A percentile compares a stretch with the other conserved stretches of the same genome.
These are phyloP conservation scores for Phenganax stokvisi DNA, from an alignment of 92 coral and sea anemone genomes.

Conservation along the genomic window DNA sequence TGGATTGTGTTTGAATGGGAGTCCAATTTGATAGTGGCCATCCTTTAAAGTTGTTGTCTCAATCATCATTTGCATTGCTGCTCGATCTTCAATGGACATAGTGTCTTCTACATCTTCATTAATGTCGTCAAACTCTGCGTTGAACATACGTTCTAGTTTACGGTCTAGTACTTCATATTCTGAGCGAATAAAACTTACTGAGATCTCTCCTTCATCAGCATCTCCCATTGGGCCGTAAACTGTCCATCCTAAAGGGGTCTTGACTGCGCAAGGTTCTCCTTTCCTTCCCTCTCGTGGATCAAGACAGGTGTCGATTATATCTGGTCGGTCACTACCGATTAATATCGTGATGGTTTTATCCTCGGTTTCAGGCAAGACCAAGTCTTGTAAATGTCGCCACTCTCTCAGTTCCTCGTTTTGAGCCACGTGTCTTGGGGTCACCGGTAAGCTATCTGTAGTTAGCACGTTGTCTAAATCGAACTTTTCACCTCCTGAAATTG, in stretches of 20 bases:
- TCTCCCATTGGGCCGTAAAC: slow-evolving; percentile 56
- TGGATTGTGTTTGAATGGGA: slow-evolving; percentile 49
- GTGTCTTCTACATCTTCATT: slow-evolving; percentile 2
- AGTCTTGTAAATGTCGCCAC: slow-evolving; percentile 60
- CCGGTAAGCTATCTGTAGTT: slow-evolving; percentile 54
- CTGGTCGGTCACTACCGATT: slow-evolving; percentile 57
- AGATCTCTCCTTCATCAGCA: neutral
- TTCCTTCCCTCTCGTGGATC: slow-evolving; percentile 44
- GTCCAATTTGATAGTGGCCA: slow-evolving; percentile 59
- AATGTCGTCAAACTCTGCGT: slow-evolving; percentile 50
- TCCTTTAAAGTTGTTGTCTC: slow-evolving; percentile 44
- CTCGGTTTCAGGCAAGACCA: slow-evolving; percentile 48
- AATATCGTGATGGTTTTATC: slow-evolving; percentile 48
- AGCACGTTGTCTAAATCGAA: slow-evolving; percentile 46
- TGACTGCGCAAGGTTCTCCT: slow-evolving; percentile 56
- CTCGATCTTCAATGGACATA: slow-evolving; percentile 55
- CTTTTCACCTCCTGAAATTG: slow-evolving; percentile 50
- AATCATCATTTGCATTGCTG: slow-evolving; percentile 53
- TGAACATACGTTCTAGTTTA: neutral
- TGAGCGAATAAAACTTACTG: neutral
- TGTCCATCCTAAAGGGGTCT: slow-evolving; percentile 56
- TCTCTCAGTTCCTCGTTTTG: slow-evolving; percentile 47
- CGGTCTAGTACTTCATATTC: neutral
- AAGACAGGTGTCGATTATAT: slow-evolving; percentile 1
- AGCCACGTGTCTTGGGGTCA: slow-evolving; percentile 53